These are phyloP conservation scores for Ascaphus truei DNA, from an alignment of 2,113 vertebrate species.

Conservation along the genomic window DNA sequence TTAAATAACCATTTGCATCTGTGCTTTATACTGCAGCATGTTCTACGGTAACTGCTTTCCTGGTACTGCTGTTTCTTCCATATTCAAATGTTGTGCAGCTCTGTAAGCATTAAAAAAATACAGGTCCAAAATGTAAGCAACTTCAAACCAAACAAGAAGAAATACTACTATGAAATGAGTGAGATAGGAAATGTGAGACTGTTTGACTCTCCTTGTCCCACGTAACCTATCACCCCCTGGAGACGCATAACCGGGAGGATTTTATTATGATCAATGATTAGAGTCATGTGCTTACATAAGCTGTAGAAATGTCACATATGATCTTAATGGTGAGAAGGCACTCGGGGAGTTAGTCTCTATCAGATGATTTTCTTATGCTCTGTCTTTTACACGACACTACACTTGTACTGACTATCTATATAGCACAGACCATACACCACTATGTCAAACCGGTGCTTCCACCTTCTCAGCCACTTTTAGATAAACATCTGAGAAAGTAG, in stretches of 20 bases:
- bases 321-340: constrained; percentile 8
- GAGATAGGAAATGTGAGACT: not conserved
- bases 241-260: not conserved
- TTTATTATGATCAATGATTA: constrained; percentile 23
- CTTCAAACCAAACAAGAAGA: not conserved
- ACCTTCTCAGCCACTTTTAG: too few species aligned
- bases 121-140: not conserved
- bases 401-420: too few species aligned
- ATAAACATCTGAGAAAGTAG: too few species aligned
- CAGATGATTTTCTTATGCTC: not conserved
- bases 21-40: too few species aligned
- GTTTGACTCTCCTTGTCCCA: not conserved
- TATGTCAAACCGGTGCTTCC: too few species aligned
- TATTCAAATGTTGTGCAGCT: not conserved
- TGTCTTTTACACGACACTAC: too few species aligned
- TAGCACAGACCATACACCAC: too few species aligned
- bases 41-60: not conserved
- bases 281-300: not conserved
- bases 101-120: not conserved
- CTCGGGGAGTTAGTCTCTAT: not conserved
- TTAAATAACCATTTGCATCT: too few species aligned
- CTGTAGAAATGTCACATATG: constrained; percentile 19
- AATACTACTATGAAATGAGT: not conserved
- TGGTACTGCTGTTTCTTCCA: not conserved
- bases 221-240: not conserved